A percentile compares a stretch with the other conserved stretches of the same genome.
Conservation (phyloP, 92 coral and sea anemone genomes). For the Anthopleura xanthogrammica region DNA sequence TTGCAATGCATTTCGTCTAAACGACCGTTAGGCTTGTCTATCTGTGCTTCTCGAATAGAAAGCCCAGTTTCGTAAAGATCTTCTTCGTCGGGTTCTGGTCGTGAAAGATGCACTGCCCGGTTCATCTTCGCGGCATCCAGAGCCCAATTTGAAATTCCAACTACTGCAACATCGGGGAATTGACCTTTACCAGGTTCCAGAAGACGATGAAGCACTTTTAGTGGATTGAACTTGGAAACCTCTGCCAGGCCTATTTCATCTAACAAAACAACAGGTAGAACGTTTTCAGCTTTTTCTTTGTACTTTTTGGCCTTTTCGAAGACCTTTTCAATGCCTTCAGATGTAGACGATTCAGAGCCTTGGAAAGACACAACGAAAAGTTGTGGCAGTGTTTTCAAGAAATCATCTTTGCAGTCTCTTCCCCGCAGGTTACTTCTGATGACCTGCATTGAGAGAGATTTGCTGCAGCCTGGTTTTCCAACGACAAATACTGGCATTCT, state of each 20-base stretch:
- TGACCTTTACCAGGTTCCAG: slow-evolving; percentile 84
- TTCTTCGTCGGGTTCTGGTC: slow-evolving; percentile 87
- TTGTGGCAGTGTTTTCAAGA: slow-evolving; percentile 81
- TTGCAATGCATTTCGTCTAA: background rate
- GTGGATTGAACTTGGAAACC: slow-evolving; percentile 92
- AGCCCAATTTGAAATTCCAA: slow-evolving; percentile 99
- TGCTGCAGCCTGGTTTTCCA: slow-evolving; percentile 99
- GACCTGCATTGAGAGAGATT: slow-evolving; percentile 93
- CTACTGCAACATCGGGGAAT: slow-evolving; percentile 95
- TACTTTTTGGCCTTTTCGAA: slow-evolving; percentile 94
- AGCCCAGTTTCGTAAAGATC: slow-evolving; percentile 90
- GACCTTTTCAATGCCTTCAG: slow-evolving; percentile 92
- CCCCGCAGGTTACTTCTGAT: slow-evolving; percentile 94
- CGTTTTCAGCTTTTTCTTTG: slow-evolving; percentile 68
- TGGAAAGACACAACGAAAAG: slow-evolving; percentile 92
- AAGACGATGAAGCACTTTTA: slow-evolving; percentile 90
- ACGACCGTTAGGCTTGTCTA: slow-evolving; percentile 8
- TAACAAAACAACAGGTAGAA: slow-evolving; percentile 92
- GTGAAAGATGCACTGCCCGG: slow-evolving; percentile 95
- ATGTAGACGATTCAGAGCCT: slow-evolving; percentile 98
- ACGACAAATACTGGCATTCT: slow-evolving; percentile 95
- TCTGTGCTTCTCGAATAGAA: slow-evolving; percentile 68
- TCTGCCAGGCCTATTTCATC: slow-evolving; percentile 99
- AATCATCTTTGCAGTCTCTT: slow-evolving; percentile 76
- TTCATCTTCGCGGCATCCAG: slow-evolving; percentile 99